Conservation (phyloP, 1,140 invertebrate genomes). For the Zaprionus tsacasi region DNA sequence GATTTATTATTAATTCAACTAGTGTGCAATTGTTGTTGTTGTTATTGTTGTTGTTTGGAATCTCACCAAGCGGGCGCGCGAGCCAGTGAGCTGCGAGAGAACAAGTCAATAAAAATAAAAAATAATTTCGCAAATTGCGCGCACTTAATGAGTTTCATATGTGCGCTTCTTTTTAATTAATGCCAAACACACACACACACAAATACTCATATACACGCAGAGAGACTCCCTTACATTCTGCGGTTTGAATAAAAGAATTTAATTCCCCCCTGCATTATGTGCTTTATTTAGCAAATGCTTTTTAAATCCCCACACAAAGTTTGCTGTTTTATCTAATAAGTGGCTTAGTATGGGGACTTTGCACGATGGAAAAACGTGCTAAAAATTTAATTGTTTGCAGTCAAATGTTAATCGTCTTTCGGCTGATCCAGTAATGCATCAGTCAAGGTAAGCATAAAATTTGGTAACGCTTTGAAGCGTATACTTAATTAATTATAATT, state of each 20-base stretch:
- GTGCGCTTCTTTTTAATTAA: constrained; percentile 69
- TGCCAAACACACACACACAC: constrained; percentile 36
- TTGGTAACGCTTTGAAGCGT: neutral
- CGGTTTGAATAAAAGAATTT: constrained; percentile 38
- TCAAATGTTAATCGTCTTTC: neutral
- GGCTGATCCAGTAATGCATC: neutral
- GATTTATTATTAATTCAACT: constrained; percentile 74
- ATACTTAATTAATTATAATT: too few species aligned
- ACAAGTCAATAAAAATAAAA: constrained; percentile 75
- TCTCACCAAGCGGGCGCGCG: constrained; percentile 27
- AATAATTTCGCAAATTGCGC: constrained; percentile 72
- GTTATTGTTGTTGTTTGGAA: constrained; percentile 35
- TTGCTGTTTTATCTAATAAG: constrained; percentile 20
- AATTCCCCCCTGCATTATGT: constrained; percentile 20
- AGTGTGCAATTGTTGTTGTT: constrained; percentile 18
- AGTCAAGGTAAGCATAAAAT: neutral
- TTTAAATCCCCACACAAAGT: constrained; percentile 1
- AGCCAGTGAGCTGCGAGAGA: constrained; percentile 20
- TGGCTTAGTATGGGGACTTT: constrained; percentile 19
- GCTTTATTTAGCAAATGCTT: constrained; percentile 13
- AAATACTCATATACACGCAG: neutral
- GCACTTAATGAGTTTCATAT: constrained; percentile 71
- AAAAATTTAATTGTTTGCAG: constrained; percentile 3
- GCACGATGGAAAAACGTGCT: neutral
- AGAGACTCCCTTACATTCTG: neutral